Conservation (phyloP, 2,888 invertebrate genomes). For the Endomychus coccineus region DNA sequence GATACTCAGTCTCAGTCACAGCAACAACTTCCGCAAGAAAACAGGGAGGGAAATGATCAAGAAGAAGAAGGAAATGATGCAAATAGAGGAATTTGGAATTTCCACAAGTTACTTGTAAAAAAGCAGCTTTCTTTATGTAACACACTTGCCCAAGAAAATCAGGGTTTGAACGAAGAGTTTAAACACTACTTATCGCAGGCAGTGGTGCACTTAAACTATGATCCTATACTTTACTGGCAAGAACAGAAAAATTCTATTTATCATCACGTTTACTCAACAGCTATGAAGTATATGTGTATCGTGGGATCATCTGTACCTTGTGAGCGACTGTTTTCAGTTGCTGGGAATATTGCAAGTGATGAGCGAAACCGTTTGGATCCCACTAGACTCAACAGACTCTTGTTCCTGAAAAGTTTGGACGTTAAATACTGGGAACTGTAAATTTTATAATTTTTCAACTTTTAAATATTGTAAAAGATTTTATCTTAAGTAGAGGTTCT, state of each 20-base stretch:
- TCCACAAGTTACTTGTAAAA: constrained; percentile 19
- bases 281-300: constrained; percentile 13
- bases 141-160: constrained; percentile 21
- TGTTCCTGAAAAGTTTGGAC: constrained; percentile 7
- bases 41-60: constrained; percentile 22
- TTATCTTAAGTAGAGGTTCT: background rate
- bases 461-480: constrained; percentile 2
- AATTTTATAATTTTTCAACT: background rate
- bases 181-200: constrained; percentile 33
- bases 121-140: no score
- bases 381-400: constrained; percentile 7
- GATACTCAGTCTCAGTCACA: constrained; percentile 17
- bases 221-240: constrained; percentile 27
- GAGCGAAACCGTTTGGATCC: constrained; percentile 13
- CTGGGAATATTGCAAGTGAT: constrained; percentile 12
- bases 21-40: constrained; percentile 24
- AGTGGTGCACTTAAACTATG: constrained; percentile 30
- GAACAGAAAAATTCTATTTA: constrained; percentile 31
- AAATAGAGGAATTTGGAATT: constrained; percentile 18
- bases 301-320: constrained; percentile 17
- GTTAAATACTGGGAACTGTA: constrained; percentile 8
- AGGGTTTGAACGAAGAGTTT: constrained; percentile 27
- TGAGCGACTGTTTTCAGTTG: constrained; percentile 15
- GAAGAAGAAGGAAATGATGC: constrained; percentile 18
- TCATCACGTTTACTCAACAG: constrained; percentile 22